A percentile compares a stretch with the other conserved stretches of the same genome.
Evolutionary conservation across 2,797 vertebrate genomes (phyloP).

Genomic region (Natrix natrix): DNA sequence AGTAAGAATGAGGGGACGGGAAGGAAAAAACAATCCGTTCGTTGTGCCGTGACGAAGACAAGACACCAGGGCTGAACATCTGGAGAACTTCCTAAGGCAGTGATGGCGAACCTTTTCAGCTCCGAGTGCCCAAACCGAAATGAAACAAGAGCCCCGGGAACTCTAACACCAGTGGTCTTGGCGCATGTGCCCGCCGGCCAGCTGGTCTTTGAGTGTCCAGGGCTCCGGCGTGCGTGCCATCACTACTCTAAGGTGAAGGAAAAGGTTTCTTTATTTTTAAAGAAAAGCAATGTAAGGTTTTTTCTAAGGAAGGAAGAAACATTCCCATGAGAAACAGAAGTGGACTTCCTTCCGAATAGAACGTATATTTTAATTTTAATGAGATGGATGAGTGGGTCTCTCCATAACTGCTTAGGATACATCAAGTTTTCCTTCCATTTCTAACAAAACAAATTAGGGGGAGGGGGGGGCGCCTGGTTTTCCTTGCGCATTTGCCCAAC

Average conservation of each 20-base stretch:
- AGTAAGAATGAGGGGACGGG: neutral
- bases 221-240: too few species aligned
- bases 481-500: neutral
- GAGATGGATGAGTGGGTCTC: neutral
- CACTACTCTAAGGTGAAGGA: too few species aligned
- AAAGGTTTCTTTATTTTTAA: too few species aligned
- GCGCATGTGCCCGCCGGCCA: too few species aligned
- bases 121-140: too few species aligned
- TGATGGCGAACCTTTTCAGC: too few species aligned
- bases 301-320: constrained; percentile 43
- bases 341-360: neutral
- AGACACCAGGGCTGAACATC: neutral
- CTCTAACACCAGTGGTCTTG: too few species aligned
- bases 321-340: neutral
- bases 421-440: neutral
- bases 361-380: neutral
- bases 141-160: too few species aligned
- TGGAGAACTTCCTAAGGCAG: neutral
- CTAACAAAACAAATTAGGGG: neutral
- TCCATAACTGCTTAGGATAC: neutral
- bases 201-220: too few species aligned
- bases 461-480: neutral
- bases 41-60: neutral
- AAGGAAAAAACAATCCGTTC: neutral
- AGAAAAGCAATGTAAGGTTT: constrained; percentile 42